Base-by-base conservation (phyloP, 2,888 invertebrate genomes). In the Antheraea assamensis region DNA sequence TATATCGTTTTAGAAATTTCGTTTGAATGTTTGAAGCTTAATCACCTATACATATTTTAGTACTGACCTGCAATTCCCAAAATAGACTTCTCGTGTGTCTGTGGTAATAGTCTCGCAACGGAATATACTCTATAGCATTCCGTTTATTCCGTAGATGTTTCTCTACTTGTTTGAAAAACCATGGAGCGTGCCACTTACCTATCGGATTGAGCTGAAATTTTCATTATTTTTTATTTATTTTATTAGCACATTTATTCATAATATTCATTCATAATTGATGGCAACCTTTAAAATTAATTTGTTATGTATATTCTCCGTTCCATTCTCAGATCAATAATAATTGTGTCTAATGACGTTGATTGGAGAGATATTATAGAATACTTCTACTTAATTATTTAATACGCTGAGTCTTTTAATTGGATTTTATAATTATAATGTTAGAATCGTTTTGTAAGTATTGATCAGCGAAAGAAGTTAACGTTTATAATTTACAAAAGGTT, bases 81-180 rank as follows among this genome's bases (percentile, higher is more conserved):
- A 98, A 98, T 75, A 98, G 94, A 77, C 97, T 96, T 77, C 96
- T 95, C 0, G 97, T 97, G 83, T 98, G 98, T 72, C 98, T 93
- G 87, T 98, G 98, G 85, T 97, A 98, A 90, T 98, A 98, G 86
- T 98, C 96, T 72, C 97, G 88, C 2, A 98, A 89, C 0, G 98
- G 98, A 73, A 98, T 96, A 88, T 97, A 98, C 83, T 97, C 97
- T 2, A 92, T 87, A 0, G 82, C 85, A 0, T 86, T 87, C 7
- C 78, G 80, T 71, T 91, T 92, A 24, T 79, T 82, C 30, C 70
- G 78, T 68, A 94, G 78, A 80, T 95, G 95, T 0, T 87, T 89
- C 83, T 96, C 95, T 0, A 97, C 98, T 87, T 98, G 97, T 75
- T 95, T 96, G 92, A 96, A 98, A 92, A 98, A 98, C 98, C 98